These are phyloP conservation scores for Drosophila acutilabella DNA, from an alignment of 2,888 invertebrate species.

Conservation along the genomic window DNA sequence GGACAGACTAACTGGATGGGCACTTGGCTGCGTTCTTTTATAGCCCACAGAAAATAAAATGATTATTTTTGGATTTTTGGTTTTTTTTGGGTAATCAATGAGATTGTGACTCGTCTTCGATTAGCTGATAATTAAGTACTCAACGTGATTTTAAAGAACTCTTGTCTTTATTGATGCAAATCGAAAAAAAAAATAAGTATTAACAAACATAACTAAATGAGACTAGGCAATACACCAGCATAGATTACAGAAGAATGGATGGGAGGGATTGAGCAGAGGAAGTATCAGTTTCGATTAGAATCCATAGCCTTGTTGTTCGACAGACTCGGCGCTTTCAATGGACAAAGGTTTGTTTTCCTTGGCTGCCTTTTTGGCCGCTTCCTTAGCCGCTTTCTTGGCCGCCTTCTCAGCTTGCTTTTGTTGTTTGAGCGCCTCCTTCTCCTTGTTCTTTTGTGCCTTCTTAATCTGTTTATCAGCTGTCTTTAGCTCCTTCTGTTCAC, in stretches of 20 bases:
- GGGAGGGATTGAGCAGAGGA: too few relatives aligned
- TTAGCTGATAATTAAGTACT: conserved; percentile 58
- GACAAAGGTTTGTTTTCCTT: conserved; percentile 48
- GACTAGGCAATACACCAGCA: conserved; percentile 67
- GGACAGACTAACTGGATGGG: conserved; percentile 68
- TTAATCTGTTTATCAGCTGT: conserved; percentile 64
- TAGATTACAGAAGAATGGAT: conserved; percentile 24
- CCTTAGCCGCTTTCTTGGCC: conserved; percentile 75
- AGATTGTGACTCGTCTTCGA: conserved; percentile 40
- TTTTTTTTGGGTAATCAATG: conserved; percentile 22
- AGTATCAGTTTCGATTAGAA: conserved; percentile 21
- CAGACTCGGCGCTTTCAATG: conserved; percentile 49
- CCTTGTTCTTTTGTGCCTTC: conserved; percentile 67
- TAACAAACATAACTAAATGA: conserved; percentile 35
- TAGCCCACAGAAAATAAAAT: conserved; percentile 49
- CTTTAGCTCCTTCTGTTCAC: conserved; percentile 73
- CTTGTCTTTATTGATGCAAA: conserved; percentile 64
- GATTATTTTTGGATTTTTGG: not conserved
- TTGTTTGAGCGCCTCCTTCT: conserved; percentile 69
- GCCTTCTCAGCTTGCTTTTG: conserved; percentile 72
- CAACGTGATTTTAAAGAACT: conserved; percentile 43
- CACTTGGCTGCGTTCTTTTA: conserved; percentile 63
- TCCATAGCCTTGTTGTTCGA: conserved; percentile 23
- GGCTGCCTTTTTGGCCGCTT: conserved; percentile 66
- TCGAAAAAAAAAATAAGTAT: conserved; percentile 24